Conservation (phyloP, 1,140 invertebrate genomes). For the Pseudoatta argentina region DNA sequence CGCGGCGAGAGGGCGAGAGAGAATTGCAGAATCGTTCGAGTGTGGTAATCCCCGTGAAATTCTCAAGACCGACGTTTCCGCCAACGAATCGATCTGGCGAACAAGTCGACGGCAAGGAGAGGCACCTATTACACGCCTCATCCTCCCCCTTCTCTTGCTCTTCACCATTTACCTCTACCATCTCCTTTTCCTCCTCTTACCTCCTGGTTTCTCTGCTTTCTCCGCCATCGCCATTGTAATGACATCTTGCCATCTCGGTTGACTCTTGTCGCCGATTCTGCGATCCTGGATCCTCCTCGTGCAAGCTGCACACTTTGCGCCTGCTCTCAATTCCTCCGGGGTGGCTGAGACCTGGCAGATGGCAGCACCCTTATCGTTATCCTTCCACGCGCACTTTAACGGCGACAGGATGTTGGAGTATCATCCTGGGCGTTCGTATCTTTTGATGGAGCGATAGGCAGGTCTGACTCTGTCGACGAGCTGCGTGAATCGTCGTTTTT, state of each 20-base stretch:
- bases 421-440: conserved; percentile 26
- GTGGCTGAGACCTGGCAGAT: conserved; percentile 45
- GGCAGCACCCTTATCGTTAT: conserved; percentile 57
- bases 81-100: conserved; percentile 62
- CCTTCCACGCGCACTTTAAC: conserved; percentile 7
- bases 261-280: conserved; percentile 58
- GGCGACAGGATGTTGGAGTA: conserved; percentile 24
- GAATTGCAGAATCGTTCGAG: conserved; percentile 46
- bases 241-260: conserved; percentile 41
- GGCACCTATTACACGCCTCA: conserved; percentile 55
- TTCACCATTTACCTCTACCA: conserved; percentile 22
- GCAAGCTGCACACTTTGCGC: conserved; percentile 51
- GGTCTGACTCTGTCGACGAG: conserved; percentile 38
- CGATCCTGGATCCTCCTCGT: conserved; percentile 36
- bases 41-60: conserved; percentile 56
- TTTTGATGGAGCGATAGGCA: conserved; percentile 33
- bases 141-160: conserved; percentile 29
- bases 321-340: conserved; percentile 56
- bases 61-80: conserved; percentile 51
- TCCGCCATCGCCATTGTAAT: conserved; percentile 52
- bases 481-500: conserved; percentile 41
- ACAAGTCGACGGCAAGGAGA: conserved; percentile 65
- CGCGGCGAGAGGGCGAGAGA: background rate
- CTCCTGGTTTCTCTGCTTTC: conserved; percentile 52
- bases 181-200: conserved; percentile 49